Percentiles rank a stretch among this genome's conserved stretches.
Conservation (phyloP, 2,888 invertebrate species). For the Listrodromus nycthemerus region DNA sequence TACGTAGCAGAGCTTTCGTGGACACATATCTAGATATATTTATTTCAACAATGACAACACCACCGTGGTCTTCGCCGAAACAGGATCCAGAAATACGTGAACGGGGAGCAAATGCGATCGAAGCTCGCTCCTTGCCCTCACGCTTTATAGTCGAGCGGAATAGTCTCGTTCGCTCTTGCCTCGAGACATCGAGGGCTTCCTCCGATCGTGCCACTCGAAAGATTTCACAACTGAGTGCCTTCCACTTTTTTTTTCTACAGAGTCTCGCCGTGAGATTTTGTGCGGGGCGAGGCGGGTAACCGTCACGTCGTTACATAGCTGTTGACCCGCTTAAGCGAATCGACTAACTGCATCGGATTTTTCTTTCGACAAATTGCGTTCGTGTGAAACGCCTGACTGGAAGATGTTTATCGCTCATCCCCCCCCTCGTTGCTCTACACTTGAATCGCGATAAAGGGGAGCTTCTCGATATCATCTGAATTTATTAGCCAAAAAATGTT, state of each 20-base stretch:
- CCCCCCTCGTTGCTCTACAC: conserved; percentile 60
- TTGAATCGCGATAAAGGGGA: not conserved
- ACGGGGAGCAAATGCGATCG: conserved; percentile 62
- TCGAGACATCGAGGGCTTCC: conserved; percentile 79
- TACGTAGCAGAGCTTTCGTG: not conserved
- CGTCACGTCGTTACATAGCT: too few species aligned
- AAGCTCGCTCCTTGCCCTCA: conserved; percentile 34
- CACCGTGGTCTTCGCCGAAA: conserved; percentile 41
- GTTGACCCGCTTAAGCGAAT: not conserved
- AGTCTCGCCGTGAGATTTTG: conserved; percentile 69
- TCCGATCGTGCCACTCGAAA: conserved; percentile 80
- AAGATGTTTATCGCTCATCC: conserved; percentile 57
- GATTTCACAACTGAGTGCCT: conserved; percentile 80
- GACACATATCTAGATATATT: not conserved
- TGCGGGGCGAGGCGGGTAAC: too few species aligned
- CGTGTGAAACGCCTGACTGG: conserved; percentile 51
- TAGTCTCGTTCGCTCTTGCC: conserved; percentile 64
- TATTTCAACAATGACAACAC: conserved; percentile 36
- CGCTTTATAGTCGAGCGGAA: conserved; percentile 47
- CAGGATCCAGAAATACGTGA: conserved; percentile 25
- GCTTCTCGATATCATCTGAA: conserved; percentile 85
- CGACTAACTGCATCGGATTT: not conserved
- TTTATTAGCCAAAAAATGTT: conserved; percentile 75
- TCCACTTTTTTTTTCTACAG: conserved; percentile 77
- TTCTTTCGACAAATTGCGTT: conserved; percentile 52